Evolutionary conservation across 1,140 invertebrate species (phyloP).

Genomic region (Euura saliciscinereae): DNA sequence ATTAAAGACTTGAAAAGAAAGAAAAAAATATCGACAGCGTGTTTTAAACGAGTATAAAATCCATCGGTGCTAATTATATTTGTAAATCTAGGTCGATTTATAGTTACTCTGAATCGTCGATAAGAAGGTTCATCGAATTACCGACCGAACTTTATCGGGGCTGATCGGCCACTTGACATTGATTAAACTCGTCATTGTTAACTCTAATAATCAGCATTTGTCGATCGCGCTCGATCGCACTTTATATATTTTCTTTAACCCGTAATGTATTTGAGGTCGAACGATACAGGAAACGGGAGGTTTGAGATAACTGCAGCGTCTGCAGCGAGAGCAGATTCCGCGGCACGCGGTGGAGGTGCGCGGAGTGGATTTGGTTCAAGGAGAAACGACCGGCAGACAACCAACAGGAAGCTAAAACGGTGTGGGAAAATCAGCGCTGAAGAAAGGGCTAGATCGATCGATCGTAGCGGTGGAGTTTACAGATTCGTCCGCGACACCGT

Average conservation of each 20-base stretch:
- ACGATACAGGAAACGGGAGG: constrained; percentile 47
- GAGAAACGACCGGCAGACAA: neutral
- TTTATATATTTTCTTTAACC: constrained; percentile 37
- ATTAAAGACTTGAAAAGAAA: no score
- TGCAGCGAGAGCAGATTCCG: neutral
- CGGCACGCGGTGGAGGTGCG: constrained; percentile 3
- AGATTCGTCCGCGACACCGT: neutral
- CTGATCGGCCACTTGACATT: neutral
- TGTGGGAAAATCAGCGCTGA: neutral
- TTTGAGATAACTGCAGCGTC: constrained; percentile 31
- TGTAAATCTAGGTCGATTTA: no score
- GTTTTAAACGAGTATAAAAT: no score
- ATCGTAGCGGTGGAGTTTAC: neutral
- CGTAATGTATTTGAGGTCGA: constrained; percentile 60
- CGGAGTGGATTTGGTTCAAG: neutral
- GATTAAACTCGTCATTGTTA: no score
- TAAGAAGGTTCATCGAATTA: no score
- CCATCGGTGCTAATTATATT: no score
- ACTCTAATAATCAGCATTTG: neutral
- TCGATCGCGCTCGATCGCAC: constrained; percentile 1
- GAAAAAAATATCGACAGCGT: no score
- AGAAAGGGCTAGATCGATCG: neutral
- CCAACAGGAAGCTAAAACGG: neutral
- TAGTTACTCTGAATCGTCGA: no score
- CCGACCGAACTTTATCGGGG: no score